phyloP scores from a whole-genome alignment of 2,113 vertebrate species.

The Scopus umbretta region DNA sequence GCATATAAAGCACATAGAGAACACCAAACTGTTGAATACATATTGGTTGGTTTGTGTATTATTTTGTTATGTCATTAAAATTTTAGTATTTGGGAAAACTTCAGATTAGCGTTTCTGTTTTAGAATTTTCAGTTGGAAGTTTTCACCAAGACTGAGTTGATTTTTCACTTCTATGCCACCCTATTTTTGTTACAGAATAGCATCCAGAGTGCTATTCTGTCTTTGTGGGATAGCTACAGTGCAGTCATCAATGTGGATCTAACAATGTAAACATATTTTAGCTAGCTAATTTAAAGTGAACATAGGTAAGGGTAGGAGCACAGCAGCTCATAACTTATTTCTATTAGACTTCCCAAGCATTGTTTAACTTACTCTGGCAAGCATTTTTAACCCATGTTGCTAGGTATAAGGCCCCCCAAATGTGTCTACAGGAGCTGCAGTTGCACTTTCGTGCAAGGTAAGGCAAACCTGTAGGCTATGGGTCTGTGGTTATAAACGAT shows the following conservation, averaged over 20 bases:
- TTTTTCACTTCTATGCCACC: not conserved
- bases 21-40: not conserved
- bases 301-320: not conserved
- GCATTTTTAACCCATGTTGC: not conserved
- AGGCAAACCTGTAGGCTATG: not conserved
- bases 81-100: not conserved
- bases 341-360: not conserved
- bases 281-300: not conserved
- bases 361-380: not conserved
- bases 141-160: not conserved
- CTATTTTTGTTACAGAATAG: not conserved
- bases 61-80: not conserved
- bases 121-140: not conserved
- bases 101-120: not conserved
- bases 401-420: not conserved
- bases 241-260: not conserved
- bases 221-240: not conserved
- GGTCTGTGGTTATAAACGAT: not conserved
- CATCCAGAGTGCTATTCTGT: not conserved
- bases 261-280: not conserved
- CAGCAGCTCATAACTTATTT: not conserved
- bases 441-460: not conserved
- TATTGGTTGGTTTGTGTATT: not conserved
- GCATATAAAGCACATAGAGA: not conserved
- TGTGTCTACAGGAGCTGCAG: not conserved